Evolutionary conservation across 2,888 invertebrate genomes (phyloP).

Genomic region (Hirtodrosophila duncani): DNA sequence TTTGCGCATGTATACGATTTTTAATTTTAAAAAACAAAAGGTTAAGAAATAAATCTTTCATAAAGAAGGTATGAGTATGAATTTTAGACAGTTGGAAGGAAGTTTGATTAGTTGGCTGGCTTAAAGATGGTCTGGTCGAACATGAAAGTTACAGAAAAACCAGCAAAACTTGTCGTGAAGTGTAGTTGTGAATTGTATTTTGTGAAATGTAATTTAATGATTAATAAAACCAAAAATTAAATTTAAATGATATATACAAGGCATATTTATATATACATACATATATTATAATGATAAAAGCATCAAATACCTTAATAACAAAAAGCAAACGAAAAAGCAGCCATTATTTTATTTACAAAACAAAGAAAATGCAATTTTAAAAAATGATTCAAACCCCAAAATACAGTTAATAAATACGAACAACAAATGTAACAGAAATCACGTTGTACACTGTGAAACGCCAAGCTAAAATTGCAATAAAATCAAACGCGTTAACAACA

Average conservation of each 20-base stretch:
- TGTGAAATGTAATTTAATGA: conserved; percentile 75
- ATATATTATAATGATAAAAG: conserved; percentile 20
- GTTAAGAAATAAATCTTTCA: conserved; percentile 55
- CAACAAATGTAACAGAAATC: conserved; percentile 10
- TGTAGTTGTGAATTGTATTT: conserved; percentile 78
- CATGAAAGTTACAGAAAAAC: conserved; percentile 54
- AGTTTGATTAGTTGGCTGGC: conserved; percentile 53
- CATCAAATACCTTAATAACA: conserved; percentile 53
- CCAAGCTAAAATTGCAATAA: conserved; percentile 12
- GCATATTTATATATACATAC: conserved; percentile 60
- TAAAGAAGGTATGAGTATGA: conserved; percentile 63
- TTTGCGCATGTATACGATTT: conserved; percentile 77
- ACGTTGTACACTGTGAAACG: conserved; percentile 36
- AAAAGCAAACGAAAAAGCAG: conserved; percentile 47
- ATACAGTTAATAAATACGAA: conserved; percentile 18
- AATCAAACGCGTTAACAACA: conserved; percentile 41
- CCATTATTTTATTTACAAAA: conserved; percentile 61
- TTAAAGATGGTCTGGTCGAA: no score
- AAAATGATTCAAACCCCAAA: conserved; percentile 31
- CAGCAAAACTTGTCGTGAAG: conserved; percentile 70
- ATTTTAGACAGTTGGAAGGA: conserved; percentile 23
- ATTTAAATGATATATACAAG: conserved; percentile 58
- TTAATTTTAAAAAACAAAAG: conserved; percentile 60
- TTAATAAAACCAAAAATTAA: conserved; percentile 25
- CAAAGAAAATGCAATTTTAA: conserved; percentile 36